Evolutionary conservation across 2,797 vertebrate genomes (phyloP), one percentile per base, ranked within the genome.

Genomic region (Cheirogaleus major): DNA sequence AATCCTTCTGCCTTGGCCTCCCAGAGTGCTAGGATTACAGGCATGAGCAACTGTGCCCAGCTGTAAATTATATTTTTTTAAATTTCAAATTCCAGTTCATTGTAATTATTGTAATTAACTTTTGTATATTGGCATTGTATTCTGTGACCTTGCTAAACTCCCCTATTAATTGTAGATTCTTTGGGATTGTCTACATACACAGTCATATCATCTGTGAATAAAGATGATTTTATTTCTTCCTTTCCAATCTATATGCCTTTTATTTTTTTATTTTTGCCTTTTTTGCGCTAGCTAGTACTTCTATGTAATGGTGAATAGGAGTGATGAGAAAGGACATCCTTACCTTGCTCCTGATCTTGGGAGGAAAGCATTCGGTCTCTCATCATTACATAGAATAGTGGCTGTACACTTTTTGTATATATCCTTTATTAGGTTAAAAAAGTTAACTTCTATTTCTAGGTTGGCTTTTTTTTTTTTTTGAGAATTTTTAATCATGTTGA

Each of bases 191-290:
- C 65, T 61, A 32, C 65, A 69, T 45, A 50, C 2, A 15, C n/a
- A 41, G 7, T 76, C 13, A 23, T 57, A 18, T 85, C 48, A 57
- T 79, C 70, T 84, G 45, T 48, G 70, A 50, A 67, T 78, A 91
- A 88, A 89, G 38, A 63, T 20, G 4, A 7, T 57, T 70, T 57
- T 72, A 73, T 79, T 89, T 92, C 30, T 55, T 86, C 35, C 27
- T 65, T 82, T 65, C 14, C 23, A 63, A 57, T 48, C 9, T 63
- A 3, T 41, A 27, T 50, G 30, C 0, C 0, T 70, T 87, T 82
- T 32, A 73, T 20, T 59, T 78, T 85, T 23, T 81, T 86, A 95
- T 93, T 86, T 59, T 93, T 86, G 32, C 55, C 57, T 61, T 89
- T 45, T 45, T 69, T 85, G 18, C 32, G 41, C 14, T 57, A 78